Evolutionary conservation across 2,797 vertebrate species (phyloP).

Genomic region (Amblyraja radiata): DNA sequence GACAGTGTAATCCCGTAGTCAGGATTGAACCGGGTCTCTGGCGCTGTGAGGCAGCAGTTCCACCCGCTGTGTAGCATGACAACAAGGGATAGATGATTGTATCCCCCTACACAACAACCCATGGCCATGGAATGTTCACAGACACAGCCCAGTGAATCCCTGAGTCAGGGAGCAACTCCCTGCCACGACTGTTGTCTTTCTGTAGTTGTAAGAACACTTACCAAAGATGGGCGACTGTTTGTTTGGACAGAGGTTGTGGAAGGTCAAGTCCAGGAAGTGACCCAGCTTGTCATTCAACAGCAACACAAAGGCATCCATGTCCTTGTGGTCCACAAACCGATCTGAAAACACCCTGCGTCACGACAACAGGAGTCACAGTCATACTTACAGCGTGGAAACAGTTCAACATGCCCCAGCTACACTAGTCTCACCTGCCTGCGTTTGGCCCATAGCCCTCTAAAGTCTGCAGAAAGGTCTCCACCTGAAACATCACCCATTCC

Average conservation of each 20-base stretch:
- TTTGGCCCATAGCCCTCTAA: no score
- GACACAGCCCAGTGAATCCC: no score
- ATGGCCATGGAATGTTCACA: not conserved
- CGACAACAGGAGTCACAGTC: not conserved
- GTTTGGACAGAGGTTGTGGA: constrained; percentile 73
- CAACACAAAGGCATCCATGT: constrained; percentile 63
- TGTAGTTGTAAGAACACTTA: constrained; percentile 45
- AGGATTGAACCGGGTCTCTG: no score
- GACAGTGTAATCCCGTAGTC: no score
- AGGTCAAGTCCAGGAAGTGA: constrained; percentile 68
- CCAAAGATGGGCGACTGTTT: constrained; percentile 74
- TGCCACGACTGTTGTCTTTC: not conserved
- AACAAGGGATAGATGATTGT: not conserved
- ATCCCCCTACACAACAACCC: no score
- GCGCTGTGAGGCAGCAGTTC: no score
- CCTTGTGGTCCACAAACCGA: constrained; percentile 66
- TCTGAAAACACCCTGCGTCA: constrained; percentile 77
- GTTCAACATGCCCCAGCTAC: no score
- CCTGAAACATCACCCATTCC: no score
- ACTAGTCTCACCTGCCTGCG: no score
- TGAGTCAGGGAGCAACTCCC: not conserved
- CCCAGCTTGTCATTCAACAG: constrained; percentile 71
- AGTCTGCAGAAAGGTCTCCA: no score
- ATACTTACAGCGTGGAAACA: no score
- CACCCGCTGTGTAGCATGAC: not conserved